These are phyloP conservation scores for Ophraella communa DNA, from an alignment of 2,888 invertebrate species.

Conservation along the genomic window DNA sequence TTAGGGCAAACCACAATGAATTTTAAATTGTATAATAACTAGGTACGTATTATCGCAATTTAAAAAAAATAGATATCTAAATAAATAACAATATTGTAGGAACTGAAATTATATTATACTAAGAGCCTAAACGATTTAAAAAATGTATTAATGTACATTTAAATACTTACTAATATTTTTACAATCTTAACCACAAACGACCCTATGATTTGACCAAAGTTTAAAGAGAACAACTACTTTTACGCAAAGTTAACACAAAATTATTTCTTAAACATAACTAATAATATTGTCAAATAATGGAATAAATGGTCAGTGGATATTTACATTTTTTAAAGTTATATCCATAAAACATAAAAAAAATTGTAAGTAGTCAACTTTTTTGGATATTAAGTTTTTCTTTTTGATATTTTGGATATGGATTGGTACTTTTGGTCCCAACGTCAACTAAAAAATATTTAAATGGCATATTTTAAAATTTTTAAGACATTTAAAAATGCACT, in stretches of 20 bases:
- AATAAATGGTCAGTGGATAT: constrained; percentile 50
- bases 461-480: constrained; percentile 55
- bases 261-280: constrained; percentile 44
- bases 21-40: no score
- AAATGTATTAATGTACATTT: no score
- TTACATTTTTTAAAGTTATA: constrained; percentile 29
- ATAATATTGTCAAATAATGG: constrained; percentile 62
- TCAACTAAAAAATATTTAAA: constrained; percentile 45
- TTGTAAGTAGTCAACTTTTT: constrained; percentile 37
- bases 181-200: neutral
- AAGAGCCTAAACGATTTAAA: no score
- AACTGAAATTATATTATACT: no score
- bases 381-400: constrained; percentile 51
- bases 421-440: constrained; percentile 59
- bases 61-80: no score
- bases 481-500: constrained; percentile 27
- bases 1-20: no score
- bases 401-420: constrained; percentile 59
- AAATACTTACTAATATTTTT: neutral
- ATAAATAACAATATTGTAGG: no score
- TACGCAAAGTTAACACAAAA: constrained; percentile 37
- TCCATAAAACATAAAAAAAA: constrained; percentile 26
- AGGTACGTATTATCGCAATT: no score
- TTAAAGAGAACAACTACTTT: neutral
- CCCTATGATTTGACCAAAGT: neutral